Evolutionary conservation across 2,888 invertebrate species (phyloP), one percentile per base, ranked within the genome.

Genomic region (Lydus trimaculatus): DNA sequence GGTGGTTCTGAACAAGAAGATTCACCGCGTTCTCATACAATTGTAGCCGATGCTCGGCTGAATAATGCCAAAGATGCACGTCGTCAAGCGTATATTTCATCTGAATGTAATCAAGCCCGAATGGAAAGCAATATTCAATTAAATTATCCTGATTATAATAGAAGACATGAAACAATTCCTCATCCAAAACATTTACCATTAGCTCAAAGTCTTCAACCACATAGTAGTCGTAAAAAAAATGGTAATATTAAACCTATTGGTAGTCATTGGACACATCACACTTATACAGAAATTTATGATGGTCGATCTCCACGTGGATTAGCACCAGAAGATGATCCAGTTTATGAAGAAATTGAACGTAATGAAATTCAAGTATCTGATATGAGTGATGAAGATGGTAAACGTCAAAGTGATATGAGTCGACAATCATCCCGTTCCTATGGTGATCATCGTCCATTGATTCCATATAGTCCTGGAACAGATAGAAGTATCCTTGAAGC

Each of bases 331-430:
- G 93, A 93, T 76, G 93, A 93, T 79, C 94, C 94, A 0, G 93
- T 94, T 2, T 94, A 94, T 82, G 94, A 94, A 81, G 93, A 93
- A 80, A 93, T 94, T 66, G 93, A 93, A 78, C 87, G 92, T 8
- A 82, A 91, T 76, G 92, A 92, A 79, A 90, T 92, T 3, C 88
- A 91, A 61, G 91, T 91, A 79, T 92, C 92, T 0, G 93, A 93
- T 79, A 89, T 93, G 89, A 92, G 92, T 58, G 93, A 94, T 80
- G 94, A 94, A 79, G 93, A 93, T 78, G 91, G 90, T 61, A 90
- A 91, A 78, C 86, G 93, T 64, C 92, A 91, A 81, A 91, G 91
- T 80, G 91, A 91, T 83, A 89, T 90, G 87, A 92, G 91, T 72
- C 86, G 90, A 63, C 91, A 90, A 79, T 90, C 89, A 70, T 92